Evolutionary conservation across 2,113 vertebrate genomes (phyloP).

Genomic region (Gorilla gorilla): DNA sequence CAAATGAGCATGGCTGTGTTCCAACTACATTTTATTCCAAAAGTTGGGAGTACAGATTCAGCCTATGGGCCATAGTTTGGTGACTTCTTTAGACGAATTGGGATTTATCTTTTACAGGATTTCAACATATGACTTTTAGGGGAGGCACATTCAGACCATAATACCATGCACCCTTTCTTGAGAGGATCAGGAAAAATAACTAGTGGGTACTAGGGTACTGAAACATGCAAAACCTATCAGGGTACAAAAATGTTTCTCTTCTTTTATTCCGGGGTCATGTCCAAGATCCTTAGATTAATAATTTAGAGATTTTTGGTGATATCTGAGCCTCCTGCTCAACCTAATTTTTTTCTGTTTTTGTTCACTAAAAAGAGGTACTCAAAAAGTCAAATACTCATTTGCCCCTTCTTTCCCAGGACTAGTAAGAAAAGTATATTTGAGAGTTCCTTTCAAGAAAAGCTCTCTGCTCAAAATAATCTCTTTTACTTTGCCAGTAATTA

Average conservation of each 20-base stretch:
- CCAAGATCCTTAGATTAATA: neutral
- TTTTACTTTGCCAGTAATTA: neutral
- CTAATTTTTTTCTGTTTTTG: neutral
- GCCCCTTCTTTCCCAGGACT: neutral
- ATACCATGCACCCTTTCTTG: no score
- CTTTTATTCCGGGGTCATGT: neutral
- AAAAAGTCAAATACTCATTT: neutral
- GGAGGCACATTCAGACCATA: no score
- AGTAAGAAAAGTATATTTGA: neutral
- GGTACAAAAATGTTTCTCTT: neutral
- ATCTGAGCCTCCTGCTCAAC: neutral
- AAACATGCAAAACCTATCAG: neutral
- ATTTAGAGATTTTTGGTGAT: neutral
- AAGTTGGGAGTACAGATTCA: neutral
- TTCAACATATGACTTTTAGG: no score
- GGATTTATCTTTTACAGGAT: neutral
- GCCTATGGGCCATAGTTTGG: neutral
- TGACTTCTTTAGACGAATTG: neutral
- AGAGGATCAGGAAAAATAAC: no score
- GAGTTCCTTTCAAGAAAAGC: constrained; percentile 4
- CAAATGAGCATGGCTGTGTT: neutral
- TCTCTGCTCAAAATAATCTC: neutral
- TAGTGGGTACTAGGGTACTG: neutral
- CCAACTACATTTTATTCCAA: neutral
- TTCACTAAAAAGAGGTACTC: neutral